A percentile compares a stretch with the other conserved stretches of the same genome.
Conservation (phyloP, 2,113 vertebrate genomes). For the Synodontis membranacea region DNA sequence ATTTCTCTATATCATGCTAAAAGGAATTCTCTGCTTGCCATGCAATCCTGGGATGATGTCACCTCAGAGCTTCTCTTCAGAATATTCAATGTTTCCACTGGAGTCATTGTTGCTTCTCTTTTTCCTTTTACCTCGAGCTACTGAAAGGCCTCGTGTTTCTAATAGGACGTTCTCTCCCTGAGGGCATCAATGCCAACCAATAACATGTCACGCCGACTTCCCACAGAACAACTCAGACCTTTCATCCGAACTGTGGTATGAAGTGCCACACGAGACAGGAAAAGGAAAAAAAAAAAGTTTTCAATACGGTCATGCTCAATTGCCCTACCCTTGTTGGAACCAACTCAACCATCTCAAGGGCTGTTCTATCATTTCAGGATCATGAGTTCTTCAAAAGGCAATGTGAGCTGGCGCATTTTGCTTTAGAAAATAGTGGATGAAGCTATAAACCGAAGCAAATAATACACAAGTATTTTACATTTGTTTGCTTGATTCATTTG, state of each 20-base stretch:
- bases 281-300: constrained; percentile 8
- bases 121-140: background rate
- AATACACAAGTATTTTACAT: background rate
- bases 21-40: background rate
- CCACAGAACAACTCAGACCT: constrained; percentile 65
- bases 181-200: constrained; percentile 15
- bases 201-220: constrained; percentile 54
- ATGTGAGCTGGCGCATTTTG: background rate
- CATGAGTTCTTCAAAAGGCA: background rate
- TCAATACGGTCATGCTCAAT: background rate
- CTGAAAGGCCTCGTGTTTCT: background rate
- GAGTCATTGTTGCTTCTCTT: background rate
- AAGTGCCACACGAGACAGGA: constrained; percentile 5
- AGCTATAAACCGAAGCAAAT: background rate
- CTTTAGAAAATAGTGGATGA: background rate
- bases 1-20: background rate
- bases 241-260: constrained; percentile 44
- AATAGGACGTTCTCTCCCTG: background rate
- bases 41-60: background rate
- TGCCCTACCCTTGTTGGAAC: background rate
- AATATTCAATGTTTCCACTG: background rate
- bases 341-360: background rate
- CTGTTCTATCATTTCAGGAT: background rate
- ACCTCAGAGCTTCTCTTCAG: background rate
- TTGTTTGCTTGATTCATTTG: background rate